These are phyloP conservation scores for Brassicogethes aeneus DNA, from an alignment of 2,888 invertebrate genomes.

Conservation along the genomic window DNA sequence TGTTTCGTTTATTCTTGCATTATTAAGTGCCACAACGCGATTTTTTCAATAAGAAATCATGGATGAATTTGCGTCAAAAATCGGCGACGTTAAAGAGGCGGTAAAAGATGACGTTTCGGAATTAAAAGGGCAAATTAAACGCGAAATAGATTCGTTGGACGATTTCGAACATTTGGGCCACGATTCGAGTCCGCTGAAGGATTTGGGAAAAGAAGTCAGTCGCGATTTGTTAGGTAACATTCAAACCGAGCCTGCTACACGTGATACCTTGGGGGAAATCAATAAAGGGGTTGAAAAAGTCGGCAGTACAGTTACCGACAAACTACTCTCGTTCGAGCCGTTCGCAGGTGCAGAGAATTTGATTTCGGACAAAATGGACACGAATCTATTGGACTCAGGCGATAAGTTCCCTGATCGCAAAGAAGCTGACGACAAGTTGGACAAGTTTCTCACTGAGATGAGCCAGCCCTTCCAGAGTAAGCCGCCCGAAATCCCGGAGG, in stretches of 20 bases:
- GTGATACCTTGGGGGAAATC: slow-evolving; percentile 32
- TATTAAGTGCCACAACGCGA: too few species aligned
- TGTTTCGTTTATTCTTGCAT: too few species aligned
- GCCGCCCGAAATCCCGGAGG: slow-evolving; percentile 14
- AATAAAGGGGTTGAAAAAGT: slow-evolving; percentile 38
- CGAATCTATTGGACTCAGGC: slow-evolving; percentile 32
- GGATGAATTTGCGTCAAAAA: slow-evolving; percentile 9
- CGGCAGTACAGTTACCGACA: slow-evolving; percentile 25
- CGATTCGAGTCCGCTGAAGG: slow-evolving; percentile 43
- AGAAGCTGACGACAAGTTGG: slow-evolving; percentile 31
- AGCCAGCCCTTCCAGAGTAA: slow-evolving; percentile 15
- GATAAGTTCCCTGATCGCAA: slow-evolving; percentile 36
- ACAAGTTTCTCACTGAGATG: slow-evolving; percentile 30
- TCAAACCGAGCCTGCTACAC: slow-evolving; percentile 26
- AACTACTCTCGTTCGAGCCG: slow-evolving; percentile 13
- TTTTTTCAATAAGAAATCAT: not conserved
- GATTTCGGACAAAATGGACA: slow-evolving; percentile 28
- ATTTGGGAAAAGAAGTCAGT: slow-evolving; percentile 23
- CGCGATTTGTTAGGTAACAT: slow-evolving; percentile 38
- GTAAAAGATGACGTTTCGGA: slow-evolving; percentile 4
- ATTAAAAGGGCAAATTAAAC: slow-evolving; percentile 13
- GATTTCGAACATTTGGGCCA: slow-evolving; percentile 67
- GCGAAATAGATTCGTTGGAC: slow-evolving; percentile 62
- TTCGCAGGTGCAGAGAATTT: slow-evolving; percentile 7
- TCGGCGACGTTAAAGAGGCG: slow-evolving; percentile 15